A percentile compares a stretch with the other conserved stretches of the same genome.
phyloP scores from a whole-genome alignment of 2,797 vertebrate species.

The Petrocephalus schoutedeni region DNA sequence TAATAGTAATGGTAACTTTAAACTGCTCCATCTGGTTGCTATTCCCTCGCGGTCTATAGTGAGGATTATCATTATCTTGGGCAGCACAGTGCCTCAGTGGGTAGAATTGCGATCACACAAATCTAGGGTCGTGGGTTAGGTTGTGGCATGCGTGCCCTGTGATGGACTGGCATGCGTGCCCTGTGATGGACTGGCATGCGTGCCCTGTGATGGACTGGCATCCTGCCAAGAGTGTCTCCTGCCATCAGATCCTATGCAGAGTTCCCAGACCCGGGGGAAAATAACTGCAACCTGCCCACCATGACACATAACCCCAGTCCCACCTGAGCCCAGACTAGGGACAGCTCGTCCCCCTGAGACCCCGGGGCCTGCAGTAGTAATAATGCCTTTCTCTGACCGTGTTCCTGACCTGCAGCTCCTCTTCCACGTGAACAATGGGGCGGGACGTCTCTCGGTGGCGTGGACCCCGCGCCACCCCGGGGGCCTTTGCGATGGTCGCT shows the following conservation, averaged over 20 bases:
- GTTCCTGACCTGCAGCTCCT: slow-evolving; percentile 60
- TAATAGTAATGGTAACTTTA: background rate
- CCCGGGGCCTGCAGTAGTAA: background rate
- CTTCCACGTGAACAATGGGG: slow-evolving; percentile 90
- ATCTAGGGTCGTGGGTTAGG: background rate
- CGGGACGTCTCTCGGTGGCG: slow-evolving; percentile 71
- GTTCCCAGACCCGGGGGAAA: background rate
- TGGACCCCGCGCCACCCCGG: slow-evolving; percentile 44
- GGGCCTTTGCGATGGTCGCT: slow-evolving; percentile 76
- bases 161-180: no score
- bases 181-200: no score
- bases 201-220: background rate
- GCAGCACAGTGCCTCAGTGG: background rate
- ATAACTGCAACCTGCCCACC: background rate
- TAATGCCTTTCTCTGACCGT: background rate
- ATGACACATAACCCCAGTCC: background rate
- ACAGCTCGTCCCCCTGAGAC: background rate
- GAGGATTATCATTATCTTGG: background rate
- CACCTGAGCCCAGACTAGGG: background rate
- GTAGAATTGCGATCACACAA: background rate
- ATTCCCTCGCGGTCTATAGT: background rate
- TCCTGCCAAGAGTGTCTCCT: background rate
- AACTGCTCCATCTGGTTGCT: background rate
- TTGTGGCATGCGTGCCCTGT: background rate
- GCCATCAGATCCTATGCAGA: background rate